Percentiles rank a stretch among this genome's conserved stretches.
phyloP scores from a whole-genome alignment of 2,888 invertebrate genomes.

The Synanthedon myopaeformis region DNA sequence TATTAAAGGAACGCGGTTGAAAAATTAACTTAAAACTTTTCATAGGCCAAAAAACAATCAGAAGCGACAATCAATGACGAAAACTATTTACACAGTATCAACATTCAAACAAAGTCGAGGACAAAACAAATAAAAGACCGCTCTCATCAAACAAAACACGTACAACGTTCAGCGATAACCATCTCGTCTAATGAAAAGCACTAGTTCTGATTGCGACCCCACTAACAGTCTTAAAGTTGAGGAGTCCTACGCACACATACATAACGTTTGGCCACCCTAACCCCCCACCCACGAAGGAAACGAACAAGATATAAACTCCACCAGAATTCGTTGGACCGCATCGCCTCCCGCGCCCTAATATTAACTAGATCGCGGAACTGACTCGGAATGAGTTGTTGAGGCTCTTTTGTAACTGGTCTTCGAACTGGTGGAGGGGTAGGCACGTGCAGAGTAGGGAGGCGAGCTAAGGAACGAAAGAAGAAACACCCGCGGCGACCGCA shows the following conservation, averaged over 20 bases:
- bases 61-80: not conserved
- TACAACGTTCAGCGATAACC: conserved; percentile 44
- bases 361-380: conserved; percentile 14
- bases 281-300: conserved; percentile 39
- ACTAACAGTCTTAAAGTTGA: conserved; percentile 65
- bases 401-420: conserved; percentile 36
- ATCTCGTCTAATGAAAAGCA: conserved; percentile 64
- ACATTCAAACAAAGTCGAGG: conserved; percentile 14
- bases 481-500: conserved; percentile 43
- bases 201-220: conserved; percentile 63
- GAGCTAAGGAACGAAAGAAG: conserved; percentile 60
- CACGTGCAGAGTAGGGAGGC: conserved; percentile 13
- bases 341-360: conserved; percentile 13
- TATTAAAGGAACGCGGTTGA: too few relatives aligned
- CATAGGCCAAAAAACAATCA: not conserved
- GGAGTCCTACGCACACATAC: conserved; percentile 35
- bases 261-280: conserved; percentile 12
- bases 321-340: conserved; percentile 25
- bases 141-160: conserved; percentile 51
- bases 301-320: conserved; percentile 37
- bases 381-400: conserved; percentile 30
- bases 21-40: not conserved
- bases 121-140: conserved; percentile 31
- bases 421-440: conserved; percentile 13
- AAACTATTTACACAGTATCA: conserved; percentile 1